phyloP scores from a whole-genome alignment of 2,797 vertebrate species.

The Coregonus sp. region DNA sequence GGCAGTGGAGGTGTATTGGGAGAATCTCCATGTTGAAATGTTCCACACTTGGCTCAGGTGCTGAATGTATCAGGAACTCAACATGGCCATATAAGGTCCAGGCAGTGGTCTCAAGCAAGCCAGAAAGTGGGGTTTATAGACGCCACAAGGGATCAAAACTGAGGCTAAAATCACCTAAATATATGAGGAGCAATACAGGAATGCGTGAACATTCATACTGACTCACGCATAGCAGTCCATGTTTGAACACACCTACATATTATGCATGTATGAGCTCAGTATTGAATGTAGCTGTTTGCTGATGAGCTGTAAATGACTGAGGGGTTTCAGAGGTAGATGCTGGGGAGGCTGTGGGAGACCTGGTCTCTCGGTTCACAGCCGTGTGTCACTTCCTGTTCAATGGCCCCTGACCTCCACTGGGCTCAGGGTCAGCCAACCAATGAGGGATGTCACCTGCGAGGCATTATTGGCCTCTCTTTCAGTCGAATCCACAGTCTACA shows the following conservation, averaged over 20 bases:
- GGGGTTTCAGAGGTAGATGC: not conserved
- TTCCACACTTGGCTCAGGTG: not conserved
- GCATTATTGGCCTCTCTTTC: not conserved
- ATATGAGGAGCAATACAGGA: not conserved
- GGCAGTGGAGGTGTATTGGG: no score
- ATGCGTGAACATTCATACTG: not conserved
- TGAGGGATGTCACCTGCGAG: constrained; percentile 10
- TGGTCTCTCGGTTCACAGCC: not conserved
- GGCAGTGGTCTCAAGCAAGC: not conserved
- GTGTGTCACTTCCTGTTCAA: constrained; percentile 36
- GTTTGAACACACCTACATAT: not conserved
- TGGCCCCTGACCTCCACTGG: constrained; percentile 21
- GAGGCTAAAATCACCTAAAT: not conserved
- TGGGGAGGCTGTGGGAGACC: not conserved
- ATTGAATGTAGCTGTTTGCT: not conserved
- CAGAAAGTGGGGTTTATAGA: not conserved
- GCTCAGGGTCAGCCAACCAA: constrained; percentile 15
- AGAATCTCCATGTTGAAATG: not conserved
- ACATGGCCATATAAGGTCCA: not conserved
- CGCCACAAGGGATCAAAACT: not conserved
- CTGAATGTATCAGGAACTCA: no score
- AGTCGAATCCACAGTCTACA: not conserved
- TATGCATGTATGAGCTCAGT: not conserved
- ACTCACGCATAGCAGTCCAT: not conserved
- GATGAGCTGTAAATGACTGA: not conserved